Base-by-base conservation (phyloP, 2,888 invertebrate genomes). In the Mycogona germanica region DNA sequence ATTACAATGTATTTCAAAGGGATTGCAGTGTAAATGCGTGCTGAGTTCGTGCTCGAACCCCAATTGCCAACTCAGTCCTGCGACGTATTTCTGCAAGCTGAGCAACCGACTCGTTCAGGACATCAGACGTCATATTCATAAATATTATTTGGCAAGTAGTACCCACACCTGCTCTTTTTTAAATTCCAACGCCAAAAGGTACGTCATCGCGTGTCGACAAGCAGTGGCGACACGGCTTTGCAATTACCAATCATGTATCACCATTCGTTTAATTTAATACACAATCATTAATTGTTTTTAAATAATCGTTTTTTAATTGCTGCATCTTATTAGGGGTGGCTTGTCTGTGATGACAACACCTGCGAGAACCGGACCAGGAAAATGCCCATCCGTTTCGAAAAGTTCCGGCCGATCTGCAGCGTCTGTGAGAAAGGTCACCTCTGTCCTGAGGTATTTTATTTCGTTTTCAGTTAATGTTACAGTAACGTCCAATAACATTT, bases 261-360 rank as follows among this genome's bases (percentile, higher is more conserved):
- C n/a, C n/a, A n/a, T 76, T 60, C 63, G 63, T 59, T n/a, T 28
- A 26, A 19, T 17, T 12, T 42, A 23, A 17, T n/a, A n/a, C 21
- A 9, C 41, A 41, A 41, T 14, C 41, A 12, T 19, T 21, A 5
- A 9, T 49, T 49, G 9, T 17, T n/a, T 7, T 48, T 48, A 23
- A 17, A 12, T 12, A 9, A 3, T 9, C 19, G 19, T 32, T 48
- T 35, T 7, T 54, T 6, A 6, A 17, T 42, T 37, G 26, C 37
- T 30, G 25, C 30, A 26, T 14, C 23, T 52, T 59, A 60, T 5
- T 62, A 75, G 66, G 82, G 84, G 55, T 82, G 82, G 78, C 65
- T 91, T 67, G 79, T 82, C 3, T 96, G 96, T 69, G 93, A 93
- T 68, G 91, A 93, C 75, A 85, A 87, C 0, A 79, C 82, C 2